Evolutionary conservation across 1,140 invertebrate genomes (phyloP).

Genomic region (Proales similis): DNA sequence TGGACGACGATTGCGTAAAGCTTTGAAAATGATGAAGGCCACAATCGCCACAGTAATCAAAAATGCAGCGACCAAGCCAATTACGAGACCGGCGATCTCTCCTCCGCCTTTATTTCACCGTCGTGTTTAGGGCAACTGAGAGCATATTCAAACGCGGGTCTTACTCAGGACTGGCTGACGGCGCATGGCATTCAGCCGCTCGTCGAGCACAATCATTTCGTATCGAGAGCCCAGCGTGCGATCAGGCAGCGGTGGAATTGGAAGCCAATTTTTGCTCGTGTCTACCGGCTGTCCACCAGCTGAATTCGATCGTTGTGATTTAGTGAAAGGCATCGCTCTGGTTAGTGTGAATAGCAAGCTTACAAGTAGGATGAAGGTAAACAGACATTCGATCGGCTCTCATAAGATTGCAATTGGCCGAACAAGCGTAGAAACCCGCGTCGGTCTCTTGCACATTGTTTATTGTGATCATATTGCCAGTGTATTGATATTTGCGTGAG

Average conservation of each 20-base stretch:
- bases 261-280: constrained; percentile 2
- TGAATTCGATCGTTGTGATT: not conserved
- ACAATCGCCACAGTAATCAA: constrained; percentile 15
- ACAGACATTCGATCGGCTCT: constrained; percentile 13
- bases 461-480: not conserved
- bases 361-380: constrained; percentile 10
- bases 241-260: constrained; percentile 16
- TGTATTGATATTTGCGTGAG: constrained; percentile 8
- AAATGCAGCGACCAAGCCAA: constrained; percentile 7
- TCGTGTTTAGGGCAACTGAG: not conserved
- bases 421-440: constrained; percentile 34
- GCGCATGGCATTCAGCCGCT: constrained; percentile 10
- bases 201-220: constrained; percentile 14
- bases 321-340: not conserved
- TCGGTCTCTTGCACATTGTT: constrained; percentile 26
- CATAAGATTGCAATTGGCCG: constrained; percentile 6
- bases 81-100: constrained; percentile 36
- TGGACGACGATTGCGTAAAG: not conserved
- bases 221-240: not conserved
- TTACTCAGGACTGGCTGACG: not conserved
- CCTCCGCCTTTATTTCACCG: not conserved
- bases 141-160: not conserved
- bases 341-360: not conserved
- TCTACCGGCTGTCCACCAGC: constrained; percentile 8
- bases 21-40: not conserved